Evolutionary conservation across 2,113 vertebrate genomes (phyloP), one percentile per base, ranked within the genome.

Genomic region (Pholis gunnellus): DNA sequence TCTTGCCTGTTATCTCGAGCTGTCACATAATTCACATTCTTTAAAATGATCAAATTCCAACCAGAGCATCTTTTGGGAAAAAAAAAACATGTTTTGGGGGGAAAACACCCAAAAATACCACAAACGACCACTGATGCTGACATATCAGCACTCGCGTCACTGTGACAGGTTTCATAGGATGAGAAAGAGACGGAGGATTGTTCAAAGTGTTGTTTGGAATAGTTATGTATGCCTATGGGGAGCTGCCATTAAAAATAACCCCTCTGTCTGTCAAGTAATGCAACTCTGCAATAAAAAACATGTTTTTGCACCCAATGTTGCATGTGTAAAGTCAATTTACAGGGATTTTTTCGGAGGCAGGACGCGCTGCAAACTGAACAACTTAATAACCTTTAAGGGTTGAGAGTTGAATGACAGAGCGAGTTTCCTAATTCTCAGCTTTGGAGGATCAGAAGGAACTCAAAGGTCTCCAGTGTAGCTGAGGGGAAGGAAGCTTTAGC

Each of bases 31-130:
- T 61, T 65, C 66, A 72, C 2, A 38, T 46, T 74, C 29, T 59
- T 72, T 25, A 79, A 69, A 81, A 82, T 18, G 1, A 83, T 87
- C 29, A 50, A 52, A 78, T 84, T 83, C 48, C 14, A 75, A 72
- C 56, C 11, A 57, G 1, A 67, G 25, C 44, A 40, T 46, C 11
- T 66, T 54, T 80, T 18, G 46, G 46, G 80, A 72, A 56, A 34
- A 50, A 57, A 57, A 78, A 69, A 54, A 9, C 0, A 20, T 25
- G 29, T 66, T 76, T 67, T 1, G 31, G 9, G n/a, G 13, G 3
- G 18, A 67, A 22, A 77, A 82, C 36, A 60, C 6, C 38, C 38
- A 29, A 69, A 85, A 85, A 87, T 69, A 88, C 38, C 0, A 48
- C 54, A 59, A 5, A 29, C 44, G 3, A 67, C 31, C 18, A 40